Percentiles rank a stretch among this genome's conserved stretches.
Conservation (phyloP, 1,140 invertebrate species). For the Pomacea maculata region DNA sequence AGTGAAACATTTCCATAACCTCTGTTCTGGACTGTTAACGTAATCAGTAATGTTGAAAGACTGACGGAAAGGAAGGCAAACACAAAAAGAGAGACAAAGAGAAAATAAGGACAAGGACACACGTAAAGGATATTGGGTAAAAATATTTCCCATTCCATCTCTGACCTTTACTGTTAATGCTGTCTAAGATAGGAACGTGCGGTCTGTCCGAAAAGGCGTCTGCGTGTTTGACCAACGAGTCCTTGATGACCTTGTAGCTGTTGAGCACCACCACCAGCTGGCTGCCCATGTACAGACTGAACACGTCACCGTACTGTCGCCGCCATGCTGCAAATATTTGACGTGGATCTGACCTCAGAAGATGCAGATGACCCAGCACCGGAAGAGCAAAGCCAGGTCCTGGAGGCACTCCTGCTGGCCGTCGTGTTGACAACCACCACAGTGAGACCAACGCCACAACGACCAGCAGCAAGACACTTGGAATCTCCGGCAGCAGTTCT, state of each 20-base stretch:
- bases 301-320: too few relatives aligned
- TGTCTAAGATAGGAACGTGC: too few relatives aligned
- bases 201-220: too few relatives aligned
- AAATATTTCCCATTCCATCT: background rate
- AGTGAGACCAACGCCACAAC: background rate
- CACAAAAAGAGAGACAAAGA: background rate
- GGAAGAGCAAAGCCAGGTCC: conserved; percentile 17
- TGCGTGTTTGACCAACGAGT: too few relatives aligned
- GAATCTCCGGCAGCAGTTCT: too few relatives aligned
- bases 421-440: conserved; percentile 8
- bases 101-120: background rate
- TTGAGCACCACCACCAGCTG: too few relatives aligned
- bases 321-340: background rate
- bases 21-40: too few relatives aligned
- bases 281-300: background rate
- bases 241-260: too few relatives aligned
- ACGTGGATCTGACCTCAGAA: conserved; percentile 26
- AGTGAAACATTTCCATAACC: background rate
- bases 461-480: background rate
- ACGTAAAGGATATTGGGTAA: background rate
- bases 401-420: conserved; percentile 9
- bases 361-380: conserved; percentile 32
- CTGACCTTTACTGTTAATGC: too few relatives aligned
- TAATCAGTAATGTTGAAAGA: too few relatives aligned
- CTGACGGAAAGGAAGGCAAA: too few relatives aligned